A percentile compares a stretch with the other conserved stretches of the same genome.
These are phyloP conservation scores for Perizoma flavofasciatum DNA, from an alignment of 2,888 invertebrate genomes.

Conservation along the genomic window DNA sequence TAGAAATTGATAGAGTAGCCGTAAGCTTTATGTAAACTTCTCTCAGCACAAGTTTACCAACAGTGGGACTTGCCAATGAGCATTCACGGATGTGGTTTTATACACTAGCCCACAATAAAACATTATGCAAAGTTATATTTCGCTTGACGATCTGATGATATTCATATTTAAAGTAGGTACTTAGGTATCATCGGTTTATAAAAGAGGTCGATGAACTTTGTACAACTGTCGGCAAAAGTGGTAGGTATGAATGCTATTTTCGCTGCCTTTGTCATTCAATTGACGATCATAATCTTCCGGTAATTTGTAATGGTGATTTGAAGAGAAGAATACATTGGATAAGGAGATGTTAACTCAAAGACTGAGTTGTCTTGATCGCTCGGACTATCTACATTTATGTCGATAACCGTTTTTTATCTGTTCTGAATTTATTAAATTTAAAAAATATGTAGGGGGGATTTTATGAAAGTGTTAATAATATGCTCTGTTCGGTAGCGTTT, in stretches of 20 bases:
- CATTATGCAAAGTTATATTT: constrained; percentile 72
- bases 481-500: no score
- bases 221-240: constrained; percentile 59
- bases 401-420: no score
- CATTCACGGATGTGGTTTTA: constrained; percentile 18
- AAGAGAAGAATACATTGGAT: constrained; percentile 18
- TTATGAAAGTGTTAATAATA: no score
- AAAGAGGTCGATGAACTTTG: constrained; percentile 66
- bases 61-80: constrained; percentile 39
- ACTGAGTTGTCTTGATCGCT: no score
- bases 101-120: constrained; percentile 59
- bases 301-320: constrained; percentile 27
- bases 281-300: constrained; percentile 23
- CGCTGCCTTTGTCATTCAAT: constrained; percentile 47
- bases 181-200: constrained; percentile 60
- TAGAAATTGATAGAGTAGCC: constrained; percentile 38
- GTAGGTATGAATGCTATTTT: constrained; percentile 43
- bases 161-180: constrained; percentile 39
- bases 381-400: no score
- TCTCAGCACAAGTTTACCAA: constrained; percentile 46
- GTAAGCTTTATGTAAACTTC: constrained; percentile 58
- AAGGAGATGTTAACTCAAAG: no score
- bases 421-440: no score
- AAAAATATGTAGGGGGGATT: no score
- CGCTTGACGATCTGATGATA: constrained; percentile 63